Evolutionary conservation across 2,113 vertebrate genomes (phyloP).

Genomic region (Mesembrinibis cayennensis): DNA sequence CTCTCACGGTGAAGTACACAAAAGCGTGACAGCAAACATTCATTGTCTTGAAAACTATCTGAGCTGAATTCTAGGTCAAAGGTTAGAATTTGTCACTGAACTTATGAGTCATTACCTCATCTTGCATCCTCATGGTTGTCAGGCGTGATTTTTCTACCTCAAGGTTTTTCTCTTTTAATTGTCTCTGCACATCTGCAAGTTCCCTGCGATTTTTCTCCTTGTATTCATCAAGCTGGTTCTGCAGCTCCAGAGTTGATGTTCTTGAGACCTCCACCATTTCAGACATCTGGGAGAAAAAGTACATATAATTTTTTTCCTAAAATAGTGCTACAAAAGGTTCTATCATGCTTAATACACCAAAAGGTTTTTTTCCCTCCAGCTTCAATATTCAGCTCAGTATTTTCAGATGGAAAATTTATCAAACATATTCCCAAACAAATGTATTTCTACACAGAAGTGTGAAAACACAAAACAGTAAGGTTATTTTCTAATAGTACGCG

Average conservation of each 20-base stretch:
- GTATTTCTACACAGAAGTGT: not conserved
- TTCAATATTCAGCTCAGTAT: not conserved
- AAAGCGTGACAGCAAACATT: not conserved
- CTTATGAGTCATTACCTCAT: constrained; percentile 80
- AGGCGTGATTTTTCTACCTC: constrained; percentile 85
- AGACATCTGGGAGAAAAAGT: constrained; percentile 80
- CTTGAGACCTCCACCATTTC: constrained; percentile 86
- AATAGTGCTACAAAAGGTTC: not conserved
- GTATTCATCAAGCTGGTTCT: constrained; percentile 91
- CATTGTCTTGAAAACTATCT: not conserved
- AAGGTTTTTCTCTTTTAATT: constrained; percentile 84
- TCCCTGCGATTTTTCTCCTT: constrained; percentile 91
- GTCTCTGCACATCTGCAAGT: constrained; percentile 84
- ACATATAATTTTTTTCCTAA: not conserved
- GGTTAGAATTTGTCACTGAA: not conserved
- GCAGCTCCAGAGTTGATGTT: constrained; percentile 85
- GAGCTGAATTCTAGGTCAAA: not conserved
- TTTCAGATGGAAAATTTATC: not conserved
- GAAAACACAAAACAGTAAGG: not conserved
- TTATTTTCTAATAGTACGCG: not conserved
- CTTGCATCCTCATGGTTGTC: constrained; percentile 79
- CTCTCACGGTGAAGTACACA: not conserved
- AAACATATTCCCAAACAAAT: not conserved
- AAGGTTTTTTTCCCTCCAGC: not conserved
- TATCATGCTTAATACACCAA: not conserved